phyloP scores from a whole-genome alignment of 2,888 invertebrate species.

The Agapostemon virescens region DNA sequence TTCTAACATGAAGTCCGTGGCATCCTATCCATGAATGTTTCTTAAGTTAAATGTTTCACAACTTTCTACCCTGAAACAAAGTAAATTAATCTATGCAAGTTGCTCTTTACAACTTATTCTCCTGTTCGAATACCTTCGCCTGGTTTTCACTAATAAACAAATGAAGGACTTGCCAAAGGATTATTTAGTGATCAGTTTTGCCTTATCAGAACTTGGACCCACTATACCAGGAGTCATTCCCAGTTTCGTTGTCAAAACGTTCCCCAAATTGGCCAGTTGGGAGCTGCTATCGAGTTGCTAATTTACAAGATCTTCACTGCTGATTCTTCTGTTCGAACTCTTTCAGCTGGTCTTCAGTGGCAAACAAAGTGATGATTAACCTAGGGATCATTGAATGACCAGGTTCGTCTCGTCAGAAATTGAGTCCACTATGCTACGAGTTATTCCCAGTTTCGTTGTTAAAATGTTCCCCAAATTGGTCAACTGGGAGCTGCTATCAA shows the following conservation, averaged over 20 bases:
- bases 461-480: no score
- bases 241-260: conserved; percentile 48
- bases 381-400: no score
- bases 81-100: not conserved
- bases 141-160: not conserved
- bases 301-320: no score
- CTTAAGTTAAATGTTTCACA: not conserved
- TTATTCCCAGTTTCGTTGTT: no score
- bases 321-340: no score
- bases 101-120: not conserved
- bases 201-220: not conserved
- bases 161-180: not conserved
- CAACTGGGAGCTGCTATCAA: no score
- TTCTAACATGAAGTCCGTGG: no score
- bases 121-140: not conserved
- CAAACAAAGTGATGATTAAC: no score
- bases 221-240: conserved; percentile 6
- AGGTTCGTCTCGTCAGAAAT: no score
- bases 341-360: no score
- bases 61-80: not conserved
- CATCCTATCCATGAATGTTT: not conserved
- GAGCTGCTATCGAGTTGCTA: conserved; percentile 35
- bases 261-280: conserved; percentile 55
- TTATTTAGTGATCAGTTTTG: not conserved
- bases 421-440: no score